Evolutionary conservation across 2,113 vertebrate species (phyloP).

Genomic region (Alces alces): DNA sequence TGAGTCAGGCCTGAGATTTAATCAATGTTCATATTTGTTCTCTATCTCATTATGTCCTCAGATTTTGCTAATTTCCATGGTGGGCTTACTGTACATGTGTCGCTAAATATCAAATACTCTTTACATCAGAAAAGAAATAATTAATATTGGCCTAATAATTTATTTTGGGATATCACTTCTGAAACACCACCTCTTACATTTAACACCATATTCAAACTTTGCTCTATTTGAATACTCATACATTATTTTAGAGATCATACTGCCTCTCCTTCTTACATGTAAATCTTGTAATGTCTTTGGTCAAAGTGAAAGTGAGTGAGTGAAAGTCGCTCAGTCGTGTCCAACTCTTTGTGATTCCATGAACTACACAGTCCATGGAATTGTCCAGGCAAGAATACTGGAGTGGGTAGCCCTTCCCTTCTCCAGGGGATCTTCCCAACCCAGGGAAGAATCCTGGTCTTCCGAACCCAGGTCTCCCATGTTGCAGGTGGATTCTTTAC

Average conservation of each 20-base stretch:
- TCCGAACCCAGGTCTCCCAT: neutral
- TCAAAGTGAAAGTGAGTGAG: neutral
- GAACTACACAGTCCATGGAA: neutral
- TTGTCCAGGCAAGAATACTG: neutral
- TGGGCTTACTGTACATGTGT: neutral
- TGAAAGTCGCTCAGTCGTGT: accelerated
- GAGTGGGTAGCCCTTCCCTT: neutral
- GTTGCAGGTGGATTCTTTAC: neutral
- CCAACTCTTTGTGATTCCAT: neutral
- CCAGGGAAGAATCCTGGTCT: neutral
- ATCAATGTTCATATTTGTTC: neutral
- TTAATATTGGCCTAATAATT: neutral
- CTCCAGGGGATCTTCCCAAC: neutral
- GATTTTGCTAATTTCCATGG: neutral
- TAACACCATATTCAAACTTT: neutral
- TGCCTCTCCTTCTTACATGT: neutral
- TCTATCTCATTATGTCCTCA: neutral
- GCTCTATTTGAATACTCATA: neutral
- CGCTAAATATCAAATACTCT: neutral
- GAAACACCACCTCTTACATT: neutral
- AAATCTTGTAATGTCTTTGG: neutral
- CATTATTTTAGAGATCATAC: neutral
- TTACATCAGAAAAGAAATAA: neutral
- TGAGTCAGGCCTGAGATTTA: neutral
- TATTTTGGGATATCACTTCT: neutral